Evolutionary conservation across 2,113 vertebrate genomes (phyloP).

Genomic region (Rhabdomys dilectus): DNA sequence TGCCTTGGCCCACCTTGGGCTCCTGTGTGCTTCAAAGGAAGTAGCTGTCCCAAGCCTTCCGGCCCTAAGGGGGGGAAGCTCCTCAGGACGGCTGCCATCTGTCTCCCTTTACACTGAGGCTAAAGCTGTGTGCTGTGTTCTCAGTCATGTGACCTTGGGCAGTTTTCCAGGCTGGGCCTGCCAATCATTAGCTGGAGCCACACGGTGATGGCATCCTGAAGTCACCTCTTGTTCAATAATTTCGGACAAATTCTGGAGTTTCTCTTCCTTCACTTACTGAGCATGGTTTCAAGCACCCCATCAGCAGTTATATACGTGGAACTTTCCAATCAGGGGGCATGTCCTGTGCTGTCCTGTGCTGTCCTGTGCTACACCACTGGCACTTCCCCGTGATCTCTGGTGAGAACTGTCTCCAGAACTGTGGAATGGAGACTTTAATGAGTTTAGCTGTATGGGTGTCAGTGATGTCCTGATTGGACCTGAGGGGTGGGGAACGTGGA

Average conservation of each 20-base stretch:
- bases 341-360: fast-evolving
- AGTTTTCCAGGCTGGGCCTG: not conserved
- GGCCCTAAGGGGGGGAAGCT: not conserved
- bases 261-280: not conserved
- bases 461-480: not conserved
- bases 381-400: fast-evolving
- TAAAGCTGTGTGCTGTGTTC: not conserved
- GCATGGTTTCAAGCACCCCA: not conserved
- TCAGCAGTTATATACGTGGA: not conserved
- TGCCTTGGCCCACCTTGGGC: not conserved
- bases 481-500: not conserved
- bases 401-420: not conserved
- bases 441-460: not conserved
- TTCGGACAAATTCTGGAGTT: not conserved
- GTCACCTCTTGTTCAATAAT: not conserved
- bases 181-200: not conserved
- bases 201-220: fast-evolving
- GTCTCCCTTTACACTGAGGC: not conserved
- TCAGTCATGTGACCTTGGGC: not conserved
- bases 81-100: not conserved
- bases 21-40: not conserved
- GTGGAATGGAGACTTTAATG: not conserved
- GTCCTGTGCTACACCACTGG: not conserved
- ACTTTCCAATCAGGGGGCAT: not conserved
- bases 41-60: not conserved